Conservation (phyloP, 2,888 invertebrate genomes). For the Megastigmus dorsalis region DNA sequence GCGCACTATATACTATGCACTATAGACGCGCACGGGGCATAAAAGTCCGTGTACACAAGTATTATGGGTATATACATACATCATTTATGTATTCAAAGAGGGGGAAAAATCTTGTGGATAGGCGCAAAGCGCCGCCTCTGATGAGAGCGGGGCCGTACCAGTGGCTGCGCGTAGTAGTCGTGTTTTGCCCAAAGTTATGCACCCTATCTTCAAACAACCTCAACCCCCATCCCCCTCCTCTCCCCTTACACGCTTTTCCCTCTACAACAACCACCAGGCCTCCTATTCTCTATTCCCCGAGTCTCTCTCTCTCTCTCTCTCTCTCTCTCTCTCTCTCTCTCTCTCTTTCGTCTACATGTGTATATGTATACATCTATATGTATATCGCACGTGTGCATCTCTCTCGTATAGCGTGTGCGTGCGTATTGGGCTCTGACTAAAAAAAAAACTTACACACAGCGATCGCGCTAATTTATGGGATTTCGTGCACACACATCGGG, state of each 20-base stretch:
- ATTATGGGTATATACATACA: constrained; percentile 41
- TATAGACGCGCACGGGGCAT: too few species aligned
- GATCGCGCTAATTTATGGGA: constrained; percentile 46
- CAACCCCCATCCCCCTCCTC: constrained; percentile 60
- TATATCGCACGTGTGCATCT: constrained; percentile 57
- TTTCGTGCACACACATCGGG: constrained; percentile 8
- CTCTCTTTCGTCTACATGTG: background rate
- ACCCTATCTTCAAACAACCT: constrained; percentile 58
- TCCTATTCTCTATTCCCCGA: constrained; percentile 3
- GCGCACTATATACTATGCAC: too few species aligned
- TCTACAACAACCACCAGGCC: too few species aligned
- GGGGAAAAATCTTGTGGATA: constrained; percentile 53
- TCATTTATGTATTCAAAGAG: constrained; percentile 54
- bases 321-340: background rate
- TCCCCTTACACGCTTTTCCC: constrained; percentile 55
- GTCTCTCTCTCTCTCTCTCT: background rate
- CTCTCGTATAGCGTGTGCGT: constrained; percentile 53
- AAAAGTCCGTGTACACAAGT: constrained; percentile 19
- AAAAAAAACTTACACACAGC: constrained; percentile 18
- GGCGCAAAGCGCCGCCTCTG: constrained; percentile 68
- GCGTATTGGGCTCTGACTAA: constrained; percentile 40
- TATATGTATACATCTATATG: background rate
- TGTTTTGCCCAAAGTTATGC: constrained; percentile 62
- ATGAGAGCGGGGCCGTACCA: constrained; percentile 66
- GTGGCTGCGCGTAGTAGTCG: constrained; percentile 67